These are phyloP conservation scores for Cepaea nemoralis DNA, from an alignment of 1,140 invertebrate species.

Conservation along the genomic window DNA sequence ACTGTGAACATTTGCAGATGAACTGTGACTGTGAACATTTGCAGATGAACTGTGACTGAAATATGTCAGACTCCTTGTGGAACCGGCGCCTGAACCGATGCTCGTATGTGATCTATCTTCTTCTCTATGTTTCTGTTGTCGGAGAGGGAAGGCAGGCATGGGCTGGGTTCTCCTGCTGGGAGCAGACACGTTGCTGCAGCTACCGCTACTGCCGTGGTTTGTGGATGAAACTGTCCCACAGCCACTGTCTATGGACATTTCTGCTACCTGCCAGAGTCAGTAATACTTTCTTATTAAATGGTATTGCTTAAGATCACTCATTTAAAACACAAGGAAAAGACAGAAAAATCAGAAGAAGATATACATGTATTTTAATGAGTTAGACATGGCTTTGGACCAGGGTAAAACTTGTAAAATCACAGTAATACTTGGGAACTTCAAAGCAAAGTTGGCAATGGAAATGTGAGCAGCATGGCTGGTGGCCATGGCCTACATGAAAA, in stretches of 20 bases:
- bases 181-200: conserved; percentile 38
- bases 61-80: not conserved
- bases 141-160: conserved; percentile 54
- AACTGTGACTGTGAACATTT: too few relatives aligned
- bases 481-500: too few relatives aligned
- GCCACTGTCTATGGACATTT: conserved; percentile 71
- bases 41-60: not conserved
- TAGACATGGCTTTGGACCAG: too few relatives aligned
- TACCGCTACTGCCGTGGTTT: conserved; percentile 34
- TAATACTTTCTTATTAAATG: not conserved
- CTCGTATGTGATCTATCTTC: conserved; percentile 45
- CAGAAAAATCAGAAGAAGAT: too few relatives aligned
- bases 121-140: conserved; percentile 49
- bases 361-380: too few relatives aligned
- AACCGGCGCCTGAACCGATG: not conserved
- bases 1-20: too few relatives aligned
- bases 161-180: conserved; percentile 44
- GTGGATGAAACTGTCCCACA: conserved; percentile 67
- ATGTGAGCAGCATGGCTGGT: too few relatives aligned
- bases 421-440: too few relatives aligned
- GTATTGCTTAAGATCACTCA: not conserved
- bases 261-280: conserved; percentile 47
- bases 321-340: too few relatives aligned
- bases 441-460: too few relatives aligned
- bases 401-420: too few relatives aligned